These are phyloP conservation scores for Chaetodon trifascialis DNA, from an alignment of 2,113 vertebrate species.

Conservation along the genomic window DNA sequence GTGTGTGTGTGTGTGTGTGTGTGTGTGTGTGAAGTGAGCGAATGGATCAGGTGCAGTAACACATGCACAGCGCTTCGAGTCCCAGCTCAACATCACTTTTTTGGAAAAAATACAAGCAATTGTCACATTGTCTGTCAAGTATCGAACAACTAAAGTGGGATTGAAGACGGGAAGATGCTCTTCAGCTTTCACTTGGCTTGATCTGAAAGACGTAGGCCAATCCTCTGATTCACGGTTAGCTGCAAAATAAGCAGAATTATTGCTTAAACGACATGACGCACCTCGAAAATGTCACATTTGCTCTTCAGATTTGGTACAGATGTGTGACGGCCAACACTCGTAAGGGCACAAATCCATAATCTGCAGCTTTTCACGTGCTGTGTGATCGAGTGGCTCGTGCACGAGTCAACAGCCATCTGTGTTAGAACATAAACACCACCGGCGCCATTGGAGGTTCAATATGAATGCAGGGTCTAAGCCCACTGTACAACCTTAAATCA, in stretches of 20 bases:
- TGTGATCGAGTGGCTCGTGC: too few species aligned
- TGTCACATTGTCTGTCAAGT: background rate
- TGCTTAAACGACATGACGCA: background rate
- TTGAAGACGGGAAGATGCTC: background rate
- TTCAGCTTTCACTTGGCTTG: background rate
- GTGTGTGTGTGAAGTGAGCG: background rate
- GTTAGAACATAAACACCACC: conserved; percentile 16
- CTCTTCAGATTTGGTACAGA: background rate
- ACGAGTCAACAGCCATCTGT: background rate
- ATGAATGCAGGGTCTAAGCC: background rate
- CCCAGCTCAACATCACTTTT: background rate
- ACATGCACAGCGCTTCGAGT: background rate
- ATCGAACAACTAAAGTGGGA: background rate
- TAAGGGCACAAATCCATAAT: too few species aligned
- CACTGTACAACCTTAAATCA: background rate
- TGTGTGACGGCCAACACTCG: background rate
- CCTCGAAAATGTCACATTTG: background rate
- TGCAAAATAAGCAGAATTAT: background rate
- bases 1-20: background rate
- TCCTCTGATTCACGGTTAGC: background rate
- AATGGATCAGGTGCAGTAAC: too few species aligned
- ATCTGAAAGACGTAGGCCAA: background rate
- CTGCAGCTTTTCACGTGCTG: too few species aligned
- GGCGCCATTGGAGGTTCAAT: conserved; percentile 6
- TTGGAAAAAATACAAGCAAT: background rate